phyloP scores from a whole-genome alignment of 2,888 invertebrate genomes.

The Lasioglossum calceatum region DNA sequence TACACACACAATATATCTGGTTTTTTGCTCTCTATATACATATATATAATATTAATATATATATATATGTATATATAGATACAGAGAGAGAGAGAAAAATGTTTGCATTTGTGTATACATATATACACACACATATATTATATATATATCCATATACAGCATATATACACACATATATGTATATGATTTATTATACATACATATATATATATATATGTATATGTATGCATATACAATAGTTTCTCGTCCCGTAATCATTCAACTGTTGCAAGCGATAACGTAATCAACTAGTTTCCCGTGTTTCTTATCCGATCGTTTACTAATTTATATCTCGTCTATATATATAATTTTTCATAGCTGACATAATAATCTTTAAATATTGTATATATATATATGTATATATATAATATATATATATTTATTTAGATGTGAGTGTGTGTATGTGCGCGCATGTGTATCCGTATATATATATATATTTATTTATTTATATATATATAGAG shows the following conservation, averaged over 20 bases:
- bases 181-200: not conserved
- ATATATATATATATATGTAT: conserved; percentile 59
- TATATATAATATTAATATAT: not conserved
- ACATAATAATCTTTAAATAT: conserved; percentile 70
- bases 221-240: conserved; percentile 40
- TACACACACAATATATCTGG: not conserved
- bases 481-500: not conserved
- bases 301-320: not conserved
- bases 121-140: not conserved
- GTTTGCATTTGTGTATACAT: no score
- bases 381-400: not conserved
- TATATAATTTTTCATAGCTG: conserved; percentile 65
- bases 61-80: not conserved
- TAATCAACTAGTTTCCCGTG: conserved; percentile 18
- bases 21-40: not conserved
- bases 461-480: not conserved
- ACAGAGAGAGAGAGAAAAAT: not conserved
- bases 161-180: conserved; percentile 26
- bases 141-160: no score
- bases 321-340: conserved; percentile 42
- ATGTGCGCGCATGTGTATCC: not conserved
- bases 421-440: not conserved
- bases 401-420: not conserved
- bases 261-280: conserved; percentile 52
- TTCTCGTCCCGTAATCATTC: conserved; percentile 52